Conservation (phyloP, 2,113 vertebrate species). For the Acanthisitta chloris region DNA sequence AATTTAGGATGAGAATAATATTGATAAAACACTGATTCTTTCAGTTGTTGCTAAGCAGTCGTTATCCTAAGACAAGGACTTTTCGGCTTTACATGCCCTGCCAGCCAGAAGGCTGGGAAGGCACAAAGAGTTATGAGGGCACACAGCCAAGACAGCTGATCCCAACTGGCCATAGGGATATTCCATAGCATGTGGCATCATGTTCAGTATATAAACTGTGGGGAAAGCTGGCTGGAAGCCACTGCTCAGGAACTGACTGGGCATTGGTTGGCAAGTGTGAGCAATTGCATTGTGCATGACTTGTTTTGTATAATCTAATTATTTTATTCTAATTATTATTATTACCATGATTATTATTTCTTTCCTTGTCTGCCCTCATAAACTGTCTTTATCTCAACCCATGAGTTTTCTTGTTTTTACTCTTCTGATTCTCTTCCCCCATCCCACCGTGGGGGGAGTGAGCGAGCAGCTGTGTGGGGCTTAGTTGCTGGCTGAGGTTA, state of each 20-base stretch:
- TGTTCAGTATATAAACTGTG: not conserved
- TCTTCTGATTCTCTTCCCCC: not conserved
- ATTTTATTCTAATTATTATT: not conserved
- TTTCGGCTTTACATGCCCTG: not conserved
- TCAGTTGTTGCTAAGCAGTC: not conserved
- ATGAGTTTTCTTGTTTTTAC: not conserved
- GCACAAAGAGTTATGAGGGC: not conserved
- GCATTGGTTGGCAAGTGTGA: not conserved
- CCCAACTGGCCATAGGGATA: not conserved
- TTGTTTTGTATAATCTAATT: not conserved
- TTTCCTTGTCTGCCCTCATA: not conserved
- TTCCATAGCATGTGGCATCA: not conserved
- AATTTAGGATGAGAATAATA: not conserved
- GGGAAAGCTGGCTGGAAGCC: not conserved
- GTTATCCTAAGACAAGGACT: not conserved
- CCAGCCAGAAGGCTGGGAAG: not conserved
- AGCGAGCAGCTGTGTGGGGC: not conserved
- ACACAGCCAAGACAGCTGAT: not conserved
- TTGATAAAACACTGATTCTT: not conserved
- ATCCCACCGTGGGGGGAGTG: not conserved
- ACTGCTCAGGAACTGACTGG: not conserved
- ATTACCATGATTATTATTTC: not conserved
- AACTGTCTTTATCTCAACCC: not conserved
- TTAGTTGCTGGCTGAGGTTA: not conserved
- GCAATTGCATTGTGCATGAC: not conserved